These are phyloP conservation scores for Clarias macrocephalus DNA, from an alignment of 2,113 vertebrate genomes.

Conservation along the genomic window DNA sequence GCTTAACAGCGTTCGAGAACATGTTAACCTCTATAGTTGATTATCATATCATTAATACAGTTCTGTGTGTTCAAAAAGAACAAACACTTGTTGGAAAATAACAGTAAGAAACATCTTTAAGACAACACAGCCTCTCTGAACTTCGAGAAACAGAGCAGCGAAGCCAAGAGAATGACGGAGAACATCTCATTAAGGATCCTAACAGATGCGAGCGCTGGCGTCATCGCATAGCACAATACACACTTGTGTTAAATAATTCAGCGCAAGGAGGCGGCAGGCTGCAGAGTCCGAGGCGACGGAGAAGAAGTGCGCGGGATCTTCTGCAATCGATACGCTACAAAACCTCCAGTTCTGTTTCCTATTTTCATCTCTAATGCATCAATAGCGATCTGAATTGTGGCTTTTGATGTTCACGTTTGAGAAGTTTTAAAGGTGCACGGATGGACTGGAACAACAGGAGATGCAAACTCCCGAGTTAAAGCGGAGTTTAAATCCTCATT, in stretches of 20 bases:
- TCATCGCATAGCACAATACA: slow-evolving; percentile 40
- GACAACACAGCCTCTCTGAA: background rate
- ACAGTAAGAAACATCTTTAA: slow-evolving; percentile 3
- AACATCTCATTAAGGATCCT: slow-evolving; percentile 32
- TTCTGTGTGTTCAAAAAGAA: background rate
- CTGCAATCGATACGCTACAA: slow-evolving; percentile 5
- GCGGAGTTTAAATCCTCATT: background rate
- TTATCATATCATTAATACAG: background rate
- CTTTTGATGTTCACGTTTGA: background rate
- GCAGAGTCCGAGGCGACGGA: background rate
- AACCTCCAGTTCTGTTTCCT: background rate
- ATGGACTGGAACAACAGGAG: background rate
- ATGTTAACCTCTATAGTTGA: too few relatives aligned
- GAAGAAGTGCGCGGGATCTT: background rate
- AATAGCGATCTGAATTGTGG: background rate
- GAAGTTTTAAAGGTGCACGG: background rate
- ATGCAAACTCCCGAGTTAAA: too few relatives aligned
- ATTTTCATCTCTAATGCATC: background rate
- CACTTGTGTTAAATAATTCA: slow-evolving; percentile 51
- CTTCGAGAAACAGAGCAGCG: background rate
- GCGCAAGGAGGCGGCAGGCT: slow-evolving; percentile 36
- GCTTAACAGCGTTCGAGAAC: background rate
- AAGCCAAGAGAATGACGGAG: slow-evolving; percentile 1
- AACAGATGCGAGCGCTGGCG: slow-evolving; percentile 32
- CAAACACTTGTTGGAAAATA: background rate